Base-by-base conservation (phyloP, 1,140 invertebrate species). In the Uloborus diversus region DNA sequence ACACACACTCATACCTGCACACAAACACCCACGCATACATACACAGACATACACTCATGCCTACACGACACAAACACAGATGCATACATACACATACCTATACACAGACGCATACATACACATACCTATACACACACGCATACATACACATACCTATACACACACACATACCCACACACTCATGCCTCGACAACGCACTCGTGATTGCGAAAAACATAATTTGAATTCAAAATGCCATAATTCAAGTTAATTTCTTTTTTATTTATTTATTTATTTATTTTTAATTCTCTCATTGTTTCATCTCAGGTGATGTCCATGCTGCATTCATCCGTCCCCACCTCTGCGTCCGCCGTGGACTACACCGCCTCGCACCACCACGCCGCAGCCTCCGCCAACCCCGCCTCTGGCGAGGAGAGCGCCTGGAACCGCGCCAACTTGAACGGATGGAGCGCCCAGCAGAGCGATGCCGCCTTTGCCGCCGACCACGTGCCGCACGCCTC, bases 251-350 rank as follows among this genome's bases (percentile, higher is more conserved):
- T n/a, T n/a, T n/a, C n/a, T n/a, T n/a, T n/a, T n/a, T n/a, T n/a
- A n/a, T n/a, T n/a, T n/a, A n/a, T n/a, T n/a, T n/a, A n/a, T n/a
- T n/a, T n/a, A n/a, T n/a, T n/a, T n/a, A n/a, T n/a, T n/a, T n/a
- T n/a, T n/a, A n/a, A n/a, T n/a, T n/a, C n/a, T n/a, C n/a, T n/a
- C n/a, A n/a, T n/a, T n/a, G n/a, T n/a, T n/a, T n/a, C n/a, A n/a
- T 62, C 17, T 1, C 51, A 70, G 68, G 53, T 71, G 25, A 80
- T 80, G 68, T 56, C 59, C 2, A 80, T 80, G 57, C 61, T 80
- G 5, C 66, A 80, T 37, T 33, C 57, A 7, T 28, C 57, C 49
- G 66, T 71, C n/a, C 47, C 68, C 1, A 78, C 59, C 28, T 33
- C 47, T 25, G 33, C 51, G 13, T n/a, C 75, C 3, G 51, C 71